Evolutionary conservation across 2,888 invertebrate genomes (phyloP).

Genomic region (Sepioteuthis lessoniana): DNA sequence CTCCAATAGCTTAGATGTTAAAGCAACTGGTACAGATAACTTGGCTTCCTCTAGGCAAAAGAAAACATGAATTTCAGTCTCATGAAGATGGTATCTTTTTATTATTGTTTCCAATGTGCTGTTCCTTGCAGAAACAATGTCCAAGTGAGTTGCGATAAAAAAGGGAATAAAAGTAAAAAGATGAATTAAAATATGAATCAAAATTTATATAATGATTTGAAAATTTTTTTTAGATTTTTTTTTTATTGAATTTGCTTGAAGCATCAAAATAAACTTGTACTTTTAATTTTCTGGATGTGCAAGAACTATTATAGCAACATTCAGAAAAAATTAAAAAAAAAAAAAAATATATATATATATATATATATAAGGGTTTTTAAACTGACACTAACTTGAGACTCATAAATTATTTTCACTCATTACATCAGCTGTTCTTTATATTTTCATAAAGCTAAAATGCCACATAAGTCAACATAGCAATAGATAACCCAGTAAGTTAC

Average conservation of each 20-base stretch:
- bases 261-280: background rate
- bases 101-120: too few relatives aligned
- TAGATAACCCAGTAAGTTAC: background rate
- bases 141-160: too few relatives aligned
- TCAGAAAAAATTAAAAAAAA: background rate
- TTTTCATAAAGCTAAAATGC: conserved; percentile 16
- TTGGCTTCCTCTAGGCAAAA: too few relatives aligned
- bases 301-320: background rate
- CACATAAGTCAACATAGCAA: background rate
- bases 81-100: too few relatives aligned
- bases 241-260: background rate
- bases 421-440: background rate
- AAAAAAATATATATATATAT: too few relatives aligned
- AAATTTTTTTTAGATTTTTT: background rate
- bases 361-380: background rate
- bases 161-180: too few relatives aligned
- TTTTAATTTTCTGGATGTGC: background rate
- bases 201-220: background rate
- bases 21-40: too few relatives aligned
- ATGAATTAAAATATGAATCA: too few relatives aligned
- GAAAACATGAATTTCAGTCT: too few relatives aligned
- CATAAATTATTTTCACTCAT: background rate
- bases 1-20: too few relatives aligned
- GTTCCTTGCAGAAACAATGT: too few relatives aligned
- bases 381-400: conserved; percentile 6